Conservation (phyloP, 2,797 vertebrate species). For the Helostoma temminkii region DNA sequence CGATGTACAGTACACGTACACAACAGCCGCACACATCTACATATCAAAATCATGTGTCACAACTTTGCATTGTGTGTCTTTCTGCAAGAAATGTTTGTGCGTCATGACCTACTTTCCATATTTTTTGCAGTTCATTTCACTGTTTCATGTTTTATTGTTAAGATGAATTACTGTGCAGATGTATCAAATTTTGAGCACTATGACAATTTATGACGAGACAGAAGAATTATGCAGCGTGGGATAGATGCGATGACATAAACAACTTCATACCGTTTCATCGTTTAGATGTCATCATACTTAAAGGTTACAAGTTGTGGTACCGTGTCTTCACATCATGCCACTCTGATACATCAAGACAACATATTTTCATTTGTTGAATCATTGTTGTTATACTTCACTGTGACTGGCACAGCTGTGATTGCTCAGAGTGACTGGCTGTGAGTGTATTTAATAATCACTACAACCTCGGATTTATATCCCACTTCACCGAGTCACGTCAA, state of each 20-base stretch:
- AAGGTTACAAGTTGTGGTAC: not conserved
- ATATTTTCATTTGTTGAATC: not conserved
- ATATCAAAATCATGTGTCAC: not conserved
- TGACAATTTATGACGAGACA: not conserved
- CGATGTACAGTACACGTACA: not conserved
- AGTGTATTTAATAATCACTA: constrained; percentile 6
- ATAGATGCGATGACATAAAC: not conserved
- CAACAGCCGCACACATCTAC: not conserved
- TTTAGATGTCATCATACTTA: not conserved
- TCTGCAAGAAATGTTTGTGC: not conserved
- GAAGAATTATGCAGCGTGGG: not conserved
- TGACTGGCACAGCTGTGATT: not conserved
- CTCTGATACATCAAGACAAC: not conserved
- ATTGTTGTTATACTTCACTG: not conserved
- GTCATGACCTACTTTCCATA: not conserved
- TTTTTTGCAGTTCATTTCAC: not conserved
- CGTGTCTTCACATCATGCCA: not conserved
- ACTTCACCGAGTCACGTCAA: not conserved
- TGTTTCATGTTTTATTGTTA: not conserved
- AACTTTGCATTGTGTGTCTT: not conserved
- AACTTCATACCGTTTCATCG: not conserved
- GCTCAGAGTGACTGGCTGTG: not conserved
- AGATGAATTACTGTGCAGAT: not conserved
- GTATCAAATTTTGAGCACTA: not conserved
- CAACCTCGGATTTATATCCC: not conserved